phyloP scores from a whole-genome alignment of 2,113 vertebrate species.

The Oryzias curvinotus region DNA sequence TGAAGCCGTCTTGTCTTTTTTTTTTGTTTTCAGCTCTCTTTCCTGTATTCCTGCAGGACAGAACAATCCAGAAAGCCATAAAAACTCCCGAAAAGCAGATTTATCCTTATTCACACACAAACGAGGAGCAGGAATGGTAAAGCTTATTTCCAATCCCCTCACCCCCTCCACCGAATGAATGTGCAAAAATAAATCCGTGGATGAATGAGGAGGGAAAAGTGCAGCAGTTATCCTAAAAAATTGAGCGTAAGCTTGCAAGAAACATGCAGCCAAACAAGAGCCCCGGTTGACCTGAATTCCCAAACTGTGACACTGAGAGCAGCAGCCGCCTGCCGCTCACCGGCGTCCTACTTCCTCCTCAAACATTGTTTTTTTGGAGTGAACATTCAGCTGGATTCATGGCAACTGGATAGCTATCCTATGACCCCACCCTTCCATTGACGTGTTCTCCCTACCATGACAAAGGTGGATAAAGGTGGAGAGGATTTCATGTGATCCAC shows the following conservation, averaged over 20 bases:
- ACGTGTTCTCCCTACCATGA: too few relatives aligned
- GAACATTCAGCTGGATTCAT: neutral
- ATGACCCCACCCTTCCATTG: too few relatives aligned
- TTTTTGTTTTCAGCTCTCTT: neutral
- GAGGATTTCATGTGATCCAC: too few relatives aligned
- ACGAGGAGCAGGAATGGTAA: conserved; percentile 19
- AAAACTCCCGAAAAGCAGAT: neutral
- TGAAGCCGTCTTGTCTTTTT: neutral
- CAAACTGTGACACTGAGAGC: conserved; percentile 16
- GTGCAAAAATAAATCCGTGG: conserved; percentile 14
- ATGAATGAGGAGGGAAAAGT: conserved; percentile 12
- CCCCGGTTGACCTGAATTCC: conserved; percentile 55
- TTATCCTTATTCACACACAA: conserved; percentile 1
- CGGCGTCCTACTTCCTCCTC: conserved; percentile 41
- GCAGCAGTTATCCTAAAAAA: conserved; percentile 12
- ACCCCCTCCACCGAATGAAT: conserved; percentile 7
- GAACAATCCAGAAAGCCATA: conserved; percentile 5
- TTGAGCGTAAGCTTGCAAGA: conserved; percentile 46
- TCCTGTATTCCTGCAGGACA: neutral
- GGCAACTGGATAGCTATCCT: too few relatives aligned
- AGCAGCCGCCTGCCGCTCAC: conserved; percentile 5
- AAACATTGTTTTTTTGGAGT: conserved; percentile 41
- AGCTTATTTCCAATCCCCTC: conserved; percentile 15
- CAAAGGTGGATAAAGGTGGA: too few relatives aligned
- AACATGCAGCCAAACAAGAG: conserved; percentile 39